phyloP scores from a whole-genome alignment of 2,888 invertebrate genomes.

The Leucophora obtusa region DNA sequence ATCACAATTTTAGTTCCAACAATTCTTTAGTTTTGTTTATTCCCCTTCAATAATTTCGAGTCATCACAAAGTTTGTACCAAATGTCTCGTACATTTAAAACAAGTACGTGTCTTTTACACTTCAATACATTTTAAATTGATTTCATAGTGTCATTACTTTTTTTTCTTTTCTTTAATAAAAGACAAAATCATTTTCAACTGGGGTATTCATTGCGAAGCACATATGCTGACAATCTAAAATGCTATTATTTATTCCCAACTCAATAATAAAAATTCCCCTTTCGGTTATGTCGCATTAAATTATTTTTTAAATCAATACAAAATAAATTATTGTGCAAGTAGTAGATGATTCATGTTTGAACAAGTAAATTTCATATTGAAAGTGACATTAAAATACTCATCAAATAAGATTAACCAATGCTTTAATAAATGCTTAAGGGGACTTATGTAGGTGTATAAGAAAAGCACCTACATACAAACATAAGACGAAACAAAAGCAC shows the following conservation, averaged over 20 bases:
- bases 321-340: neutral
- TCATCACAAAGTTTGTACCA: too few species aligned
- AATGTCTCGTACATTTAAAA: neutral
- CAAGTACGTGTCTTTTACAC: constrained; percentile 16
- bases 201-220: neutral
- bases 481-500: too few species aligned
- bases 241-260: neutral
- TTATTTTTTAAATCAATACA: constrained; percentile 34
- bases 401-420: constrained; percentile 33
- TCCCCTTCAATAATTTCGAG: too few species aligned
- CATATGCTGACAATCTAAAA: constrained; percentile 13
- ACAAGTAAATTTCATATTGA: constrained; percentile 28
- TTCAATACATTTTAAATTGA: constrained; percentile 31
- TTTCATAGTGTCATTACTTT: constrained; percentile 14
- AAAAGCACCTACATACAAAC: too few species aligned
- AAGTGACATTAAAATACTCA: constrained; percentile 43
- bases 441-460: too few species aligned
- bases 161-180: neutral
- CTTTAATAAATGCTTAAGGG: neutral
- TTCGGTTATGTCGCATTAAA: neutral
- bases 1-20: too few species aligned
- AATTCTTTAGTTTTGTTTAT: too few species aligned
- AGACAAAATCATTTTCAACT: neutral
- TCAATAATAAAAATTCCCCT: neutral
- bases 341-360: neutral